Percentiles rank a stretch among this genome's conserved stretches.
These are phyloP conservation scores for Malachius bipustulatus DNA, from an alignment of 2,888 invertebrate genomes.

Conservation along the genomic window DNA sequence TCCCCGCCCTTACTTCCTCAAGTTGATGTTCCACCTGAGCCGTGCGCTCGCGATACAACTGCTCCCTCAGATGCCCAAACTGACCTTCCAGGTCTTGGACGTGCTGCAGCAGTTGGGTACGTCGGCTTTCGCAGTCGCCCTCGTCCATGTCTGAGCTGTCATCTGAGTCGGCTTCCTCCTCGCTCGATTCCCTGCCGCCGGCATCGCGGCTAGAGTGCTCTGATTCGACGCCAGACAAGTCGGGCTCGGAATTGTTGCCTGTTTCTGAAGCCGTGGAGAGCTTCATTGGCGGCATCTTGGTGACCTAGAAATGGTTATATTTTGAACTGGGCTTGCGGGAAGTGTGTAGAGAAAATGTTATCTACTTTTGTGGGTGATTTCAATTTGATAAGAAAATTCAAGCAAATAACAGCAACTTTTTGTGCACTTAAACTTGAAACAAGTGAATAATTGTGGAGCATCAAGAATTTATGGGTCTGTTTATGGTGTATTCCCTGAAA, in stretches of 20 bases:
- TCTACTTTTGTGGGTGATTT: too few species aligned
- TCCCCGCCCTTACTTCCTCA: constrained; percentile 72
- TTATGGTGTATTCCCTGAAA: too few species aligned
- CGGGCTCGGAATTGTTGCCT: constrained; percentile 51
- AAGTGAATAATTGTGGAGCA: too few species aligned
- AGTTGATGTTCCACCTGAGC: constrained; percentile 75
- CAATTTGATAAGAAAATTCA: too few species aligned
- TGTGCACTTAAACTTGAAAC: too few species aligned
- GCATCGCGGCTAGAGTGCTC: constrained; percentile 56
- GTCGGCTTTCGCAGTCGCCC: constrained; percentile 73
- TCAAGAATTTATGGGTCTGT: too few species aligned
- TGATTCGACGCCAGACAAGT: constrained; percentile 58
- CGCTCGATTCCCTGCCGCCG: constrained; percentile 55
- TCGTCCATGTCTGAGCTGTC: constrained; percentile 88
- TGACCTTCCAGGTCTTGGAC: constrained; percentile 81
- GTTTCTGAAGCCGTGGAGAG: constrained; percentile 35
- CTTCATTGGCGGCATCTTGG: constrained; percentile 57
- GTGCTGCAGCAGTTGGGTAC: constrained; percentile 75
- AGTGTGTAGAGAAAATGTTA: too few species aligned
- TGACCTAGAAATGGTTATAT: too few species aligned
- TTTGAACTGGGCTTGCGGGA: too few species aligned
- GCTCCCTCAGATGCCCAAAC: constrained; percentile 75
- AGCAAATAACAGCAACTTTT: too few species aligned
- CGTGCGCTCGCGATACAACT: constrained; percentile 77
- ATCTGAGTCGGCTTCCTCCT: constrained; percentile 73